Conservation (phyloP, 2,113 vertebrate genomes). For the Ptilonorhynchus violaceus region DNA sequence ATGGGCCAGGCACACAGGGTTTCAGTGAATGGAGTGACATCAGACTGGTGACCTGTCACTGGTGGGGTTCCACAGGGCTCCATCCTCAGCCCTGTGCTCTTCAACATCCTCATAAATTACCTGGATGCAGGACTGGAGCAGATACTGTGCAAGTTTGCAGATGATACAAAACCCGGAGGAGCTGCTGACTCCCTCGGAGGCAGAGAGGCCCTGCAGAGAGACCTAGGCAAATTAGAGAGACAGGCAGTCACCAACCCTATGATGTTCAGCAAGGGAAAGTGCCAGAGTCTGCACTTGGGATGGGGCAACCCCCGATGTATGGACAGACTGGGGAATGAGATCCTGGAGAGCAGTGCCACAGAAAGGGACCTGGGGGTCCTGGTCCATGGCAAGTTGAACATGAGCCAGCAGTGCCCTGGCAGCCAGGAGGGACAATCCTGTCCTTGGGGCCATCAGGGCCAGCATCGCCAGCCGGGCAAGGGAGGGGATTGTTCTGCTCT, state of each 20-base stretch:
- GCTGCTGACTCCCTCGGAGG: not conserved
- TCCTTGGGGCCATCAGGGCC: not conserved
- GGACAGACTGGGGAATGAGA: not conserved
- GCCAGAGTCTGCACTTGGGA: not conserved
- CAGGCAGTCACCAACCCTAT: not conserved
- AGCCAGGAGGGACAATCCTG: not conserved
- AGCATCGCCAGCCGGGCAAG: accelerated
- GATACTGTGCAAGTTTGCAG: not conserved
- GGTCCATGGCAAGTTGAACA: accelerated
- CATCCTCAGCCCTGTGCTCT: not conserved
- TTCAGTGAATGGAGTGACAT: not conserved
- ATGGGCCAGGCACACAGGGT: accelerated
- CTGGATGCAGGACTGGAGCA: not conserved
- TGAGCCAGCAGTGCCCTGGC: not conserved
- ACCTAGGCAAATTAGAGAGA: not conserved
- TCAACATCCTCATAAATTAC: not conserved
- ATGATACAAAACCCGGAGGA: not conserved
- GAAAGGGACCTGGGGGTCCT: not conserved
- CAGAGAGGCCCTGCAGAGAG: not conserved
- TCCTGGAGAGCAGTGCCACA: accelerated
- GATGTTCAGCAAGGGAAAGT: not conserved
- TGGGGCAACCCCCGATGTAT: accelerated
- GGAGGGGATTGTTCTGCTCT: not conserved
- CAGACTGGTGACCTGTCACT: not conserved
- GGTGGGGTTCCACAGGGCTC: not conserved